These are phyloP conservation scores for Passer montanus DNA, from an alignment of 2,113 vertebrate species.

Conservation along the genomic window DNA sequence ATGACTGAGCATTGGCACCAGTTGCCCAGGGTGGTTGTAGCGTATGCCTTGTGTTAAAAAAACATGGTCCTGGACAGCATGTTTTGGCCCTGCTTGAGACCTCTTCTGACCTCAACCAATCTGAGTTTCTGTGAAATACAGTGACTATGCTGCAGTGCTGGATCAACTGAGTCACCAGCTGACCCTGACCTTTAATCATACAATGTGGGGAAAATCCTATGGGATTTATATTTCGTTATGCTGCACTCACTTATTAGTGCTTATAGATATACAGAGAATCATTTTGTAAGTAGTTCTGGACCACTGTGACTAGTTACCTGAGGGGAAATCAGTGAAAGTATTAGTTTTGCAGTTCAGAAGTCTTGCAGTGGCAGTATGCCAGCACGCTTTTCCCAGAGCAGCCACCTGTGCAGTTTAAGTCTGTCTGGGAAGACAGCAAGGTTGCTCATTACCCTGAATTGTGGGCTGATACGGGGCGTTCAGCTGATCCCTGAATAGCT, in stretches of 20 bases:
- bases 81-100: background rate
- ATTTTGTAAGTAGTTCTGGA: background rate
- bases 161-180: background rate
- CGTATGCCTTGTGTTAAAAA: background rate
- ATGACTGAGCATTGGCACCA: background rate
- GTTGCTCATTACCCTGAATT: fast-evolving
- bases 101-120: background rate
- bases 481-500: background rate
- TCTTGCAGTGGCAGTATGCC: background rate
- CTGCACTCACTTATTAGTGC: background rate
- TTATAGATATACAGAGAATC: background rate
- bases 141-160: background rate
- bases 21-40: background rate
- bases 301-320: background rate
- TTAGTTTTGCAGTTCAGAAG: background rate
- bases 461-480: background rate
- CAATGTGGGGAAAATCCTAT: background rate
- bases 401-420: background rate
- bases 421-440: background rate
- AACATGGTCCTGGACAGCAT: fast-evolving
- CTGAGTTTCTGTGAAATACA: background rate
- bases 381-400: background rate
- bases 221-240: background rate
- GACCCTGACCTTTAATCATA: background rate
- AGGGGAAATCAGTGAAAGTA: background rate